Percentiles rank a stretch among this genome's conserved stretches.
phyloP scores from a whole-genome alignment of 2,797 vertebrate species.

The Lepilemur ruficaudatus region DNA sequence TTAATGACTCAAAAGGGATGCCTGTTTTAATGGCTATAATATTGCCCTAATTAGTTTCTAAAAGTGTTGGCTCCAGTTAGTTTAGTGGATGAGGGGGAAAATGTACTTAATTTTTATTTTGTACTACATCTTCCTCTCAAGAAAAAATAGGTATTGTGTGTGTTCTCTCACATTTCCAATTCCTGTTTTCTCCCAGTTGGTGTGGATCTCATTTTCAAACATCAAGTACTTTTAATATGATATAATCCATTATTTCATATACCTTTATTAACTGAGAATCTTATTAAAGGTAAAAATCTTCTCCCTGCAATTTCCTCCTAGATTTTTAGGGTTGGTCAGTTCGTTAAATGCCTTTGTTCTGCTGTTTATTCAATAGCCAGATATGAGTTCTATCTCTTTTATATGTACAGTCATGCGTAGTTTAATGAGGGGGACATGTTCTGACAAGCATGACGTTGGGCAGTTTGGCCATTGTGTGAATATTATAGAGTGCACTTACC shows the following conservation, averaged over 20 bases:
- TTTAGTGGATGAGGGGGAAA: neutral
- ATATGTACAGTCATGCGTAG: neutral
- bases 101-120: neutral
- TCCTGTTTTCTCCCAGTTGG: neutral
- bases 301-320: neutral
- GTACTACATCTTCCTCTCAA: neutral
- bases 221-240: neutral
- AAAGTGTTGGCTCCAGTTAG: neutral
- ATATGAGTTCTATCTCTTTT: neutral
- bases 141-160: neutral
- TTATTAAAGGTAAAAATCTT: neutral
- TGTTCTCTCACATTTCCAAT: neutral
- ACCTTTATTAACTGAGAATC: neutral
- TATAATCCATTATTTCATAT: neutral
- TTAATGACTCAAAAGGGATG: neutral
- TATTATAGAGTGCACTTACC: neutral
- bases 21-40: neutral
- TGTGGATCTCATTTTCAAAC: slow-evolving; percentile 21
- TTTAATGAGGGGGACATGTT: neutral
- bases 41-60: neutral
- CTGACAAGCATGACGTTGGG: neutral
- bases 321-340: neutral
- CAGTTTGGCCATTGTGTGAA: neutral
- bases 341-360: neutral
- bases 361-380: neutral